Evolutionary conservation across 2,113 vertebrate species (phyloP), one percentile per base, ranked within the genome.

Genomic region (Semnornis frantzii): DNA sequence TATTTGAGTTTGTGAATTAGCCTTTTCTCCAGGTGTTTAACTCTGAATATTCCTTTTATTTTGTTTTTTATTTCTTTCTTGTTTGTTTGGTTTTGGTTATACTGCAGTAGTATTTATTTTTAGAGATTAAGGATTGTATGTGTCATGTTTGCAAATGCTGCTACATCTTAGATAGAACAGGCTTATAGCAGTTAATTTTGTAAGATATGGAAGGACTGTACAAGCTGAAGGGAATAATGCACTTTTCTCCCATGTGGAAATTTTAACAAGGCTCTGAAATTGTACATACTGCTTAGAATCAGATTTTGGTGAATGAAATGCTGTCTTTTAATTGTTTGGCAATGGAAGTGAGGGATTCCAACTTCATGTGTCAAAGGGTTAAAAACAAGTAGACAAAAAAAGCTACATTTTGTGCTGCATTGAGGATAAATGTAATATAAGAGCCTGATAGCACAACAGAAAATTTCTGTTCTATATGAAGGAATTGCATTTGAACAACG

Each of bases 101-200:
- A 95, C 97, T 91, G 95, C 95, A 0, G 95, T 98, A 98, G 98
- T 98, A 98, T 98, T 98, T 98, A 98, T 98, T 98, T 98, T 98
- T 98, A 98, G 97, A 97, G 93, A 95, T 97, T 97, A 92, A 97
- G 85, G 94, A 95, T 95, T 97, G 92, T 97, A 95, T 98, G 96
- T 97, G 97, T 98, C 96, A 95, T 96, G 92, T 97, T 97, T 97
- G 97, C 97, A 97, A 92, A 97, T 94, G 96, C 97, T 97, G 97
- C 97, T 97, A 97, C 97, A 94, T 93, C 95, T 96, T 96, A 96
- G 82, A 42, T 64, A 82, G 92, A 95, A 91, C 78, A 97, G 97
- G 95, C 94, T 97, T 94, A 88, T 55, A 94, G 96, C 96, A 91
- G 97, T 97, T 97, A 93, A 88, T 97, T 97, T 93, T 95, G 96